Base-by-base conservation (phyloP, 2,797 vertebrate genomes). In the Tapirus indicus region DNA sequence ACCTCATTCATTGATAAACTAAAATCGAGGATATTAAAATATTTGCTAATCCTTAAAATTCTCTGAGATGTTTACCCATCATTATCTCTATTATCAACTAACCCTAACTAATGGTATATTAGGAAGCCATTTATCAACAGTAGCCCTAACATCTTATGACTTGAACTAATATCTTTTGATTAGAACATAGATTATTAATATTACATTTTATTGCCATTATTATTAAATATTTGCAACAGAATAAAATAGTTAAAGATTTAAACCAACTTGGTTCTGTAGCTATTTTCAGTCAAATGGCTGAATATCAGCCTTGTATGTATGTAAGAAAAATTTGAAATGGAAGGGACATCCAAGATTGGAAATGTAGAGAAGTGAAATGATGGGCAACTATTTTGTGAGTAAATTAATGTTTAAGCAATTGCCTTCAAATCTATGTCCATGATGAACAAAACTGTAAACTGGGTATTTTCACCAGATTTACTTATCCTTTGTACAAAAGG, bases 281-380 rank as follows among this genome's bases (percentile, higher is more conserved):
- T 64, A 58, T 56, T 78, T 90, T 78, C 21, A 44, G 5, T 21
- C 18, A 32, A 68, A 0, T 49, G n/a, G 9, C 8, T 88, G 29
- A n/a, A 52, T 60, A 44, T 23, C 35, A 49, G 13, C 17, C 13
- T 52, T 74, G 20, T 35, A 66, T 13, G 8, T 60, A 29, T 7
- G 3, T 44, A 54, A 54, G 12, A 58, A 96, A 94, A 86, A 38
- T 38, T 7, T 25, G 13, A 85, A n/a, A 69, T 13, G 10, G n/a
- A 58, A 18, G 13, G 0, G 25, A 0, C 3, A 77, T 12, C 4
- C 12, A 35, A 2, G 1, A 49, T 32, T 75, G 13, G 27, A 38
- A 62, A 83, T 71, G 0, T 1, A 52, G 25, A 54, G 17, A 80
- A 72, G 14, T 62, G 23, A 87, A 83, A 16, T 74, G 27, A 38